phyloP scores from a whole-genome alignment of 2,797 vertebrate genomes.

The Cyprinodon diabolis region DNA sequence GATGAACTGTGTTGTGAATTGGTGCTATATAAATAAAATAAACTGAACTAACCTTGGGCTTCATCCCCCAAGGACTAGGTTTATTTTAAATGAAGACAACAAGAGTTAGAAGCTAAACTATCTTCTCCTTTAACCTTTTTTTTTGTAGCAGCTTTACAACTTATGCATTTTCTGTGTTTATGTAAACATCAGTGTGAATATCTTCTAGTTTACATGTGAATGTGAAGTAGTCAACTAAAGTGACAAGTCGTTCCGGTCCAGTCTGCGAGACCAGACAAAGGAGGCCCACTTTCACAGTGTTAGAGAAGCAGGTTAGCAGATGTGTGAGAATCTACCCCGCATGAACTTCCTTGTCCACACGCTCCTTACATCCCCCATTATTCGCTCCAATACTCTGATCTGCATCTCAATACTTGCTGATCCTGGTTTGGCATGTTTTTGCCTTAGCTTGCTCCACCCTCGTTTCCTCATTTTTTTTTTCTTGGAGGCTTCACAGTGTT shows the following conservation, averaged over 20 bases:
- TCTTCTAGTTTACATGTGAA: constrained; percentile 38
- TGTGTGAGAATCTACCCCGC: constrained; percentile 66
- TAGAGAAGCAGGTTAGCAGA: constrained; percentile 70
- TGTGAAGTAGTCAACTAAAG: constrained; percentile 19
- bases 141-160: constrained; percentile 1
- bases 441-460: constrained; percentile 40
- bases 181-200: constrained; percentile 28
- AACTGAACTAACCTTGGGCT: not conserved
- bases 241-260: constrained; percentile 46
- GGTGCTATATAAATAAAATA: too few species aligned
- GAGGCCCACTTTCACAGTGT: constrained; percentile 67
- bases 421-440: constrained; percentile 59
- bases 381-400: constrained; percentile 68
- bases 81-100: not conserved
- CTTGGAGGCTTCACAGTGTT: constrained; percentile 11
- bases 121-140: not conserved
- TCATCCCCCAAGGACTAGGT: not conserved
- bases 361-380: constrained; percentile 65
- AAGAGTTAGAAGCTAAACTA: too few species aligned
- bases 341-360: constrained; percentile 35
- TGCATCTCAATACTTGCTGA: constrained; percentile 78
- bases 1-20: too few species aligned
- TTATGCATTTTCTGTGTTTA: not conserved
- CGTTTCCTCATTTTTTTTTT: constrained; percentile 19
- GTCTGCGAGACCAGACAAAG: constrained; percentile 48